These are phyloP conservation scores for Seladonia tumulorum DNA, from an alignment of 2,888 invertebrate genomes.

Conservation along the genomic window DNA sequence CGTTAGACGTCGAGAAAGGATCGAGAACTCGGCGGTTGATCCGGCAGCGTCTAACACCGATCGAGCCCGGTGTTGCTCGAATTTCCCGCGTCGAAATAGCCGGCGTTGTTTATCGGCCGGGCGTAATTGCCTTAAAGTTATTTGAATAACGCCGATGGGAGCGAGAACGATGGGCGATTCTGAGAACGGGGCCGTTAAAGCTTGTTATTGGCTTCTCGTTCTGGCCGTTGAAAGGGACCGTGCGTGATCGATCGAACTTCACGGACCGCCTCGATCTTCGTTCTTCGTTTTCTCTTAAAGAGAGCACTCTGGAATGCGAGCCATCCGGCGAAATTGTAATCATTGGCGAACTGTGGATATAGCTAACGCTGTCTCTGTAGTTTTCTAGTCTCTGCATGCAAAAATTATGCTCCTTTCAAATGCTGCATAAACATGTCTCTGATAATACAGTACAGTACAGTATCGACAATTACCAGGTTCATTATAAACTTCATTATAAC, in stretches of 20 bases:
- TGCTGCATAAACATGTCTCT: no score
- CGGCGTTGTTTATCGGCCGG: conserved; percentile 28
- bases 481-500: no score
- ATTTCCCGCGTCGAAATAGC: conserved; percentile 22
- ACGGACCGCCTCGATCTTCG: neutral
- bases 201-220: neutral
- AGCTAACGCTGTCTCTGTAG: no score
- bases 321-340: no score
- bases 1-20: neutral
- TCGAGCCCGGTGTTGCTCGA: conserved; percentile 1
- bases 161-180: conserved; percentile 20
- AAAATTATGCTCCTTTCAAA: no score
- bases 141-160: conserved; percentile 25
- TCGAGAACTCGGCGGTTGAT: neutral
- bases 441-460: no score
- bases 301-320: no score
- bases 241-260: neutral
- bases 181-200: conserved; percentile 10
- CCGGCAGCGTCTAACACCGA: neutral
- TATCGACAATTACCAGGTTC: no score
- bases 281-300: no score
- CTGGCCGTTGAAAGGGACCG: neutral
- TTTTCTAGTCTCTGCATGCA: no score
- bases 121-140: conserved; percentile 33
- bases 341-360: no score